Base-by-base conservation (phyloP, 2,797 vertebrate genomes). In the Poeciliopsis turneri region DNA sequence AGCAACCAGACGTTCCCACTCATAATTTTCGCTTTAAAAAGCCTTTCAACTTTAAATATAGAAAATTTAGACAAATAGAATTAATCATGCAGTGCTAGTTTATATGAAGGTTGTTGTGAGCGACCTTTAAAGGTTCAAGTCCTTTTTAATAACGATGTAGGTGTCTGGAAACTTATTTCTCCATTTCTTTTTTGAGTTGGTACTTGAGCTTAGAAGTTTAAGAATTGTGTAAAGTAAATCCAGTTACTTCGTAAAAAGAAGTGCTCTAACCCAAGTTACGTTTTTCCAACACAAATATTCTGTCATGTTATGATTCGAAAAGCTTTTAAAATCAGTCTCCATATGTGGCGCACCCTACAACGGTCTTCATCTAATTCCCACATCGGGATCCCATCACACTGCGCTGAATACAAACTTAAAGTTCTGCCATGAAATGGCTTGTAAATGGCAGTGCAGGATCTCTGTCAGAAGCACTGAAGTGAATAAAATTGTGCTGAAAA, bases 401-500 rank as follows among this genome's bases (percentile, higher is more conserved):
- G 61, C 80, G 66, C 72, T 64, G 82, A 85, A 87, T 84, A 77
- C 83, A 90, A 90, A 90, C 82, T 43, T 81, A 76, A 81, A 78
- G 70, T 83, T 88, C 81, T 86, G 82, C 83, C n/a, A 81, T 75
- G 78, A 81, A 84, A 92, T n/a, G 16, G 77, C 78, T 77, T 84
- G 84, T 89, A 90, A 92, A 93, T 87, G 84, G 82, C 83, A 33
- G 59, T 69, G 9, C 28, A 33, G 78, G 86, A 84, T 90, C 82
- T 87, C 86, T 87, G 89, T 93, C 88, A 84, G 81, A 83, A 39
- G 78, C 80, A 57, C 66, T 72, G 87, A 94, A 88, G 82, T 86
- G 86, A 91, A 88, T 86, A 84, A 87, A 93, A 94, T 90, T 84
- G 85, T 82, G 82, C 82, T 72, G 51, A 92, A 92, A 94, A 93